These are phyloP conservation scores for Pluvialis apricaria DNA, from an alignment of 2,113 vertebrate genomes.

Conservation along the genomic window DNA sequence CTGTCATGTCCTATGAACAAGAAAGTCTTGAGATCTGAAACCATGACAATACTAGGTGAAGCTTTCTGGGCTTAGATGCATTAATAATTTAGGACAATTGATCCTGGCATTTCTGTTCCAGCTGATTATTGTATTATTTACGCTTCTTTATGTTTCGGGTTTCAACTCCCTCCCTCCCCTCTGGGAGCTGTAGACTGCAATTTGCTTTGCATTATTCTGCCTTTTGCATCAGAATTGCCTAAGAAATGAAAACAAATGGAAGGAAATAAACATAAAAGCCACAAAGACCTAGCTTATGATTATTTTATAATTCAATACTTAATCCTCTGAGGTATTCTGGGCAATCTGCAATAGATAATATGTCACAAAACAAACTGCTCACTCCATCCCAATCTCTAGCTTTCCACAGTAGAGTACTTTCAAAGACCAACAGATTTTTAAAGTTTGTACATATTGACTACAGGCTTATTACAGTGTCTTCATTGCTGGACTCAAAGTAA, in stretches of 20 bases:
- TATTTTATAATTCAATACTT: constrained; percentile 43
- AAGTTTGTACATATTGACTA: background rate
- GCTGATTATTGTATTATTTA: constrained; percentile 50
- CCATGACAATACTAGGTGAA: background rate
- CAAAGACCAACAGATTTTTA: background rate
- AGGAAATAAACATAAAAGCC: constrained; percentile 37
- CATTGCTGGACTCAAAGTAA: background rate
- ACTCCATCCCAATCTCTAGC: background rate
- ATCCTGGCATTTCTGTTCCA: constrained; percentile 19
- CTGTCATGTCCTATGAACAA: background rate
- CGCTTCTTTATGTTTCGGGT: background rate
- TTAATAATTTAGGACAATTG: constrained; percentile 52
- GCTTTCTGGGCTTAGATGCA: background rate
- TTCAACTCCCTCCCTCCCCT: background rate
- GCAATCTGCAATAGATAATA: background rate
- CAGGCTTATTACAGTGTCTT: background rate
- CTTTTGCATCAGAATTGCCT: constrained; percentile 27
- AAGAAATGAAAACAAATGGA: constrained; percentile 51
- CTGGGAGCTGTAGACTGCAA: background rate
- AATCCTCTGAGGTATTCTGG: background rate
- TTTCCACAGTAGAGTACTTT: background rate
- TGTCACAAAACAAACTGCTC: background rate
- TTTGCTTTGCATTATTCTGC: constrained; percentile 32
- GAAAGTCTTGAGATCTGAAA: constrained; percentile 4
- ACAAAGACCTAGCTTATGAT: background rate